These are phyloP conservation scores for Callimorpha dominula DNA, from an alignment of 2,888 invertebrate genomes.

Conservation along the genomic window DNA sequence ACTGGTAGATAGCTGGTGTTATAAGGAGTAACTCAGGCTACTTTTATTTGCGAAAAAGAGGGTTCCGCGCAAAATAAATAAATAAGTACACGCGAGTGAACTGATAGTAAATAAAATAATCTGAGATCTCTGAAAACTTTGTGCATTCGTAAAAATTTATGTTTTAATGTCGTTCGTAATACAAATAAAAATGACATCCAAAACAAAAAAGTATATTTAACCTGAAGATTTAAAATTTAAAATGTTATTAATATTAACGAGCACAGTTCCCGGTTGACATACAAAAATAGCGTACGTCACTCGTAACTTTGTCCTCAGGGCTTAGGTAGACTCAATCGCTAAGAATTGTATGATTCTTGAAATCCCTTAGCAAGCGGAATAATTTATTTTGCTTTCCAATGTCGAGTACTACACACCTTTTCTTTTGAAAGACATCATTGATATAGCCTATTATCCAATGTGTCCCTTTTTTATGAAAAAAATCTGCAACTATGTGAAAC, in stretches of 20 bases:
- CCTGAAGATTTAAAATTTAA: too few relatives aligned
- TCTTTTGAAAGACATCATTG: conserved; percentile 4
- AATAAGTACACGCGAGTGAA: too few relatives aligned
- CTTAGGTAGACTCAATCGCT: background rate
- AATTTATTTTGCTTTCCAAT: conserved; percentile 7
- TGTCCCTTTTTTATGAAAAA: conserved; percentile 3
- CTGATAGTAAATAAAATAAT: too few relatives aligned
- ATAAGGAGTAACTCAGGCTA: too few relatives aligned
- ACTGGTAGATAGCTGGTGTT: too few relatives aligned
- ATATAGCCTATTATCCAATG: background rate
- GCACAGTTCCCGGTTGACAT: background rate
- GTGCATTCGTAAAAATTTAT: too few relatives aligned
- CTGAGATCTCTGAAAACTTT: too few relatives aligned
- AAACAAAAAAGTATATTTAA: too few relatives aligned
- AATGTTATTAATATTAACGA: background rate
- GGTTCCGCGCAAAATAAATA: too few relatives aligned
- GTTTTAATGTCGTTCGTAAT: too few relatives aligned
- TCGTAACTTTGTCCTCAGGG: background rate
- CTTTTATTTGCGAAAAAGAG: too few relatives aligned
- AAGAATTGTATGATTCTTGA: conserved; percentile 6
- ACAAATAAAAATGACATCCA: too few relatives aligned
- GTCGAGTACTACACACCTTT: conserved; percentile 7
- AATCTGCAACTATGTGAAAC: background rate
- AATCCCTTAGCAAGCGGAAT: conserved; percentile 13
- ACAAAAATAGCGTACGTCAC: background rate